Conservation (phyloP, 1,140 invertebrate species). For the Caenorhabditis latens region DNA sequence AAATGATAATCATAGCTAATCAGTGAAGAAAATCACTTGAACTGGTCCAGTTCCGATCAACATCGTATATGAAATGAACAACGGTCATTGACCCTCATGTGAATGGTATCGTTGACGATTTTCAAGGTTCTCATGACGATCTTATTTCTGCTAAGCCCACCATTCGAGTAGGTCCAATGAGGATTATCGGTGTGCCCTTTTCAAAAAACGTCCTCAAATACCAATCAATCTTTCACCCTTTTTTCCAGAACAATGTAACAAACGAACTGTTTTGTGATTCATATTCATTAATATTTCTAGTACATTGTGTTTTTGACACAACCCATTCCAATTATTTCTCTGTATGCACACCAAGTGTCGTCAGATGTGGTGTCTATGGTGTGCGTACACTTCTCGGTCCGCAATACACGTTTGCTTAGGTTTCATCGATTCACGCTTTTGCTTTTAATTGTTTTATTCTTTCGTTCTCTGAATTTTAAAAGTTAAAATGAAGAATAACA, state of each 20-base stretch:
- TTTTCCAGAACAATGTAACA: not conserved
- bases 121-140: slow-evolving; percentile 49
- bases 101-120: not conserved
- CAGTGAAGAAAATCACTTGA: not conserved
- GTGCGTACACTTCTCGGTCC: not conserved
- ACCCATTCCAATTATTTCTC: too few relatives aligned
- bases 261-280: too few relatives aligned
- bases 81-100: not conserved
- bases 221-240: not conserved
- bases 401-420: not conserved
- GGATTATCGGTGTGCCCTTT: slow-evolving; percentile 1
- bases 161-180: slow-evolving; percentile 23
- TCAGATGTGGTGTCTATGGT: not conserved
- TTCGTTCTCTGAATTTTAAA: too few relatives aligned
- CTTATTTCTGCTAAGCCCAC: slow-evolving; percentile 43
- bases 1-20: slow-evolving; percentile 3
- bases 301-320: too few relatives aligned
- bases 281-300: too few relatives aligned
- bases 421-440: not conserved
- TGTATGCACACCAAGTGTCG: not conserved
- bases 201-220: not conserved
- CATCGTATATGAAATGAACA: not conserved
- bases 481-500: too few relatives aligned
- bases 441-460: not conserved
- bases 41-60: slow-evolving; percentile 23